Evolutionary conservation across 2,888 invertebrate genomes (phyloP), one percentile per base, ranked within the genome.

Genomic region (Seira ritae): DNA sequence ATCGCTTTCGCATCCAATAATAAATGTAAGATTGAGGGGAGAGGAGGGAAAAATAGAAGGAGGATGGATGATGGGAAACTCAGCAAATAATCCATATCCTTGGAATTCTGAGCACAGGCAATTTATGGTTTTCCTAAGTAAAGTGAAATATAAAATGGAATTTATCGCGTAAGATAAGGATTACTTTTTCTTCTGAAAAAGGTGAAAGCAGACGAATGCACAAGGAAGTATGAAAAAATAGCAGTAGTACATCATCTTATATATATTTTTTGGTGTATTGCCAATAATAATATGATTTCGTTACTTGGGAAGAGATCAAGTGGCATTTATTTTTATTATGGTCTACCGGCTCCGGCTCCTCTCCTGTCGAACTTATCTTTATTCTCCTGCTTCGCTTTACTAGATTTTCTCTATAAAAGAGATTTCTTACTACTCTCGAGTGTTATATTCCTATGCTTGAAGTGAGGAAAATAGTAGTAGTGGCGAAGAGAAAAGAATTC

Each of bases 241-340:
- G 31, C 23, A 60, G 19, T 17, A 65, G 12, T 65, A 65, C 20
- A 19, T 1, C 24, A 50, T 23, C 62, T 20, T 60, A 62, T 60
- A 74, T 66, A 66, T 74, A 22, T 42, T 42, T 46, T 22, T 72
- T 72, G n/a, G n/a, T 24, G 8, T 46, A 31, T 17, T 74, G 73
- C 50, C 76, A 76, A 69, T 76, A 68, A 76, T 76, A 76, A 42
- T 76, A 76, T 76, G 24, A 19, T 76, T 76, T 76, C 67, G 31
- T 66, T 23, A n/a, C 68, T 23, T 68, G 68, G 55, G 42, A 24
- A 76, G 69, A 60, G 55, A 76, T 76, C 76, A 76, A 55, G 31
- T 55, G 31, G 60, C 76, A 60, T 31, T 76, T 68, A 68, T 67
- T 17, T 75, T 71, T n/a, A n/a, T n/a, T n/a, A n/a, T n/a, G n/a